Conservation (phyloP, 2,888 invertebrate genomes). For the Autographa gamma region DNA sequence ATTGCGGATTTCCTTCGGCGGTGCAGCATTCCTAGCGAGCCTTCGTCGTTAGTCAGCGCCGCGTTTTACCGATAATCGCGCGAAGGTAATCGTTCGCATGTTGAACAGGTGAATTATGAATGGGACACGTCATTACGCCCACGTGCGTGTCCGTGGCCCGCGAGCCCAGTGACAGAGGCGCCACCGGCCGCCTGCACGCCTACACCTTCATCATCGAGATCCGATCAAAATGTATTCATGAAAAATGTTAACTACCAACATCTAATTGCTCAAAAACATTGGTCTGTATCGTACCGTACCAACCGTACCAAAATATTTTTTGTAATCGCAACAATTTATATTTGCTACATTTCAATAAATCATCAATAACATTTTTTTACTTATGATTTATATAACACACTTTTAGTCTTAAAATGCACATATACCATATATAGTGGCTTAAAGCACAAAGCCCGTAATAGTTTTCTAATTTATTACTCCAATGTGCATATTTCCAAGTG, state of each 20-base stretch:
- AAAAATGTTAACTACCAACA: not conserved
- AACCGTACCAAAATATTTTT: not conserved
- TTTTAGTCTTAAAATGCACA: no score
- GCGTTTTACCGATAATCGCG: slow-evolving; percentile 73
- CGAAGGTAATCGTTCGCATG: slow-evolving; percentile 70
- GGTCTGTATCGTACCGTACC: not conserved
- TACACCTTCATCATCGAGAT: slow-evolving; percentile 11
- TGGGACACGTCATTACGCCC: slow-evolving; percentile 75
- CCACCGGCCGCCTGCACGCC: slow-evolving; percentile 23
- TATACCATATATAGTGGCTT: no score
- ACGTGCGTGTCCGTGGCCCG: slow-evolving; percentile 58
- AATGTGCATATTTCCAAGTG: slow-evolving; percentile 49
- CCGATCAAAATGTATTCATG: slow-evolving; percentile 11
- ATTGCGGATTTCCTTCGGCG: slow-evolving; percentile 86
- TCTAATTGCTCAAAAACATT: not conserved
- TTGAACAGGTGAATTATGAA: slow-evolving; percentile 81
- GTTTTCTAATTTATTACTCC: slow-evolving; percentile 37
- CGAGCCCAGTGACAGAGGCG: slow-evolving; percentile 58
- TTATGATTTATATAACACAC: no score
- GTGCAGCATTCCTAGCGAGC: slow-evolving; percentile 83
- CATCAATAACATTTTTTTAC: not conserved
- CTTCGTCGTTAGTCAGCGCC: slow-evolving; percentile 79
- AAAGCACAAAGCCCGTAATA: not conserved
- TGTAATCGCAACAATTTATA: not conserved
- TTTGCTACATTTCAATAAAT: not conserved